Base-by-base conservation (phyloP, 2,113 vertebrate species). In the Myotis lucifugus region DNA sequence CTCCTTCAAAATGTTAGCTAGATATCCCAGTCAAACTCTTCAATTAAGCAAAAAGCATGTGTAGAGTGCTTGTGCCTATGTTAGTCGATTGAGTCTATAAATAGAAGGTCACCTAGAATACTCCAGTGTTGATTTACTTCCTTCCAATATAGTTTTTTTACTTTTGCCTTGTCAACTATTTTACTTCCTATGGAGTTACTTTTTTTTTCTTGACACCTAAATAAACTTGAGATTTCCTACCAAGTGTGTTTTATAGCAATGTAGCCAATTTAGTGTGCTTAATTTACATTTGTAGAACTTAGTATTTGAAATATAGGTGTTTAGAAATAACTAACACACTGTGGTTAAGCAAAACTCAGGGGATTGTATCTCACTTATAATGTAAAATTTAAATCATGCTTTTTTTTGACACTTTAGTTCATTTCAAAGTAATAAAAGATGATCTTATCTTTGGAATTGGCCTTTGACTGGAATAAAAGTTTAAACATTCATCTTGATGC, bases 401-500 rank as follows among this genome's bases (percentile, higher is more conserved):
- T 87, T 12, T 82, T 73, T 37, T 23, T 1, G 21, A 29, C 10
- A 66, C 32, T 77, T n/a, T 52, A 73, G 3, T n/a, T 2, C 19
- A 37, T 66, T 92, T 76, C 79, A 18, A 92, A 88, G 32, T 73
- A 74, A 52, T 19, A 77, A 84, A 97, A 84, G 18, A 48, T 42
- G 74, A 79, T 7, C 14, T 72, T 61, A 87, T 56, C 76, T 90
- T 94, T 87, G 89, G 88, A 94, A 82, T 91, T 85, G 25, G 5
- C n/a, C 42, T 76, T 54, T 88, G 27, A 96, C 74, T 94, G 37
- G 42, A 74, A 27, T 79, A 95, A 96, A 91, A 90, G 74, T 81
- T 95, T 93, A 91, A 97, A 88, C 0, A 96, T 85, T 91, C 66
- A 84, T 29, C 95, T 96, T 89, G 61, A 94, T 94, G 70, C 66